These are phyloP conservation scores for Campylomormyrus tamandua DNA, from an alignment of 2,113 vertebrate species.

Conservation along the genomic window DNA sequence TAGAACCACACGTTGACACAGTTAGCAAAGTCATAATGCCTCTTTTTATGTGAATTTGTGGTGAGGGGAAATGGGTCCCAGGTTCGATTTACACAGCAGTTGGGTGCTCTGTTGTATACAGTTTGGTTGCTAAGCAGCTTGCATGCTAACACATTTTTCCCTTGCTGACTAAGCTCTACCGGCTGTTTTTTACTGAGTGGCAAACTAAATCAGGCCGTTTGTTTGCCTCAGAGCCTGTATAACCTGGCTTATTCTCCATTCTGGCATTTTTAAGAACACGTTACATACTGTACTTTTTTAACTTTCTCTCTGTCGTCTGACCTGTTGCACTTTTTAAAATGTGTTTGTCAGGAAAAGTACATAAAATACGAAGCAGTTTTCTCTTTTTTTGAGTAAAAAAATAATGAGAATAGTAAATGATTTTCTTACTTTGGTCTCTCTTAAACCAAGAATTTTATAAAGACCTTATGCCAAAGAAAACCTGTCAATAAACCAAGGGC, in stretches of 20 bases:
- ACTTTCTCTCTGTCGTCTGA: neutral
- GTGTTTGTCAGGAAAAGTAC: neutral
- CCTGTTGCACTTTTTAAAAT: neutral
- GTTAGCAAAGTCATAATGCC: constrained; percentile 41
- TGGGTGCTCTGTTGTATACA: constrained; percentile 48
- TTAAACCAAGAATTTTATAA: neutral
- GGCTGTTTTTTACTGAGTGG: constrained; percentile 10
- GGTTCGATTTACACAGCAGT: constrained; percentile 47
- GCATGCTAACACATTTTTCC: constrained; percentile 31
- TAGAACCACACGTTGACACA: constrained; percentile 34
- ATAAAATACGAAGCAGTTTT: neutral
- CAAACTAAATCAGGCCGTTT: neutral
- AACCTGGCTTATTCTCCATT: neutral
- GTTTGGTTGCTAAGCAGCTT: constrained; percentile 41
- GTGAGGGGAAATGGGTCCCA: constrained; percentile 50
- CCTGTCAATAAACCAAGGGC: neutral
- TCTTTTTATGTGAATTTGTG: constrained; percentile 53
- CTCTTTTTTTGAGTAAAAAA: neutral
- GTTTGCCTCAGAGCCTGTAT: neutral
- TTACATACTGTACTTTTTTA: neutral
- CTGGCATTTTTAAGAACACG: no score
- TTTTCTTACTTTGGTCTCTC: neutral
- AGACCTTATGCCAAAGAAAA: neutral
- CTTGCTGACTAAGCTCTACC: constrained; percentile 2
- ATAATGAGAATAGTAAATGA: neutral